Conservation (phyloP, 2,888 invertebrate genomes). For the Dasysyrphus tricinctus region DNA sequence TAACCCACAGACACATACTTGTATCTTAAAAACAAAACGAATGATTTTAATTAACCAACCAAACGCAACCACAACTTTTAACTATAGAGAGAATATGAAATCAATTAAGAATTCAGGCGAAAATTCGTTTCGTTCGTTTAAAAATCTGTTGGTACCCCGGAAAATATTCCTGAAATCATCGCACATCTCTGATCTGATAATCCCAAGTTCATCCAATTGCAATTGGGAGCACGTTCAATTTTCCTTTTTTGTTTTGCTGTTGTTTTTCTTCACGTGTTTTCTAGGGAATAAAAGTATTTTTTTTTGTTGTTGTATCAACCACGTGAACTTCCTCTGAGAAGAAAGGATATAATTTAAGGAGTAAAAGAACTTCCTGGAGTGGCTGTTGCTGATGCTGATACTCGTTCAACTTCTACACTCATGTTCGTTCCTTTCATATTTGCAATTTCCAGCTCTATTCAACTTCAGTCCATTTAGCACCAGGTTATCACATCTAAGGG, state of each 20-base stretch:
- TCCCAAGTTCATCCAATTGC: slow-evolving; percentile 35
- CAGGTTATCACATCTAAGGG: slow-evolving; percentile 67
- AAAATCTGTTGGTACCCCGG: slow-evolving; percentile 36
- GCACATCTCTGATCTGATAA: slow-evolving; percentile 30
- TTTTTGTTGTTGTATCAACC: slow-evolving; percentile 31
- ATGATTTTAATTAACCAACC: slow-evolving; percentile 8
- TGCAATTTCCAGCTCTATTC: slow-evolving; percentile 60
- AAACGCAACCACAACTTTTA: not conserved
- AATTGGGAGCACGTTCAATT: slow-evolving; percentile 51
- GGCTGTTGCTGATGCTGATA: not conserved
- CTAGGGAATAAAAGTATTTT: slow-evolving; percentile 51
- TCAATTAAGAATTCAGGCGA: slow-evolving; percentile 9
- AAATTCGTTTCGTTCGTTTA: not conserved
- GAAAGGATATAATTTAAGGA: slow-evolving; percentile 29
- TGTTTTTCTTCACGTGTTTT: slow-evolving; percentile 48
- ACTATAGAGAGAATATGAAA: not conserved
- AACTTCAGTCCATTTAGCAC: slow-evolving; percentile 68
- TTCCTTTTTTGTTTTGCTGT: slow-evolving; percentile 6
- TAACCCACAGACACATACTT: no score
- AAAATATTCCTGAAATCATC: not conserved
- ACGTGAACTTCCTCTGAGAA: slow-evolving; percentile 14
- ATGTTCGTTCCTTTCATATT: slow-evolving; percentile 21
- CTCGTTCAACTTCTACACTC: not conserved
- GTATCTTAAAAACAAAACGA: not conserved
- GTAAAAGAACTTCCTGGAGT: slow-evolving; percentile 51